phyloP scores from a whole-genome alignment of 2,113 vertebrate genomes.

The Galemys pyrenaicus region DNA sequence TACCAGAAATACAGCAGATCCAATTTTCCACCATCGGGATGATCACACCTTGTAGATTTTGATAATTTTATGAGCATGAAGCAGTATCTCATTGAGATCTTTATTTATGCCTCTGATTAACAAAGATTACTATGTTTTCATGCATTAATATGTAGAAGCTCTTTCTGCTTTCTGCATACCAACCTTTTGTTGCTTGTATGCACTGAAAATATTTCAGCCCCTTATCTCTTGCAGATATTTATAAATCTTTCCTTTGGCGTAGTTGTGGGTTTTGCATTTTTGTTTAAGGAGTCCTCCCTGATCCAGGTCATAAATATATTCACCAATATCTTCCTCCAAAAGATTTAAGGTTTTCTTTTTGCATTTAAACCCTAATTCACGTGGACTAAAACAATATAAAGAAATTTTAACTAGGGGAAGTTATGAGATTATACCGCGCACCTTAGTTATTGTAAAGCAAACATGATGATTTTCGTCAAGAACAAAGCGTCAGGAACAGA shows the following conservation, averaged over 20 bases:
- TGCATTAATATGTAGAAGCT: background rate
- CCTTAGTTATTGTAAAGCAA: background rate
- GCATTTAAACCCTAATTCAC: background rate
- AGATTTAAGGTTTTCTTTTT: slow-evolving; percentile 28
- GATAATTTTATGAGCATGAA: slow-evolving; percentile 20
- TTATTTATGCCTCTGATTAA: slow-evolving; percentile 29
- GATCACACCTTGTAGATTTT: background rate
- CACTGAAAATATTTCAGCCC: background rate
- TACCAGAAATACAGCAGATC: background rate
- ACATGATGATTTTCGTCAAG: background rate
- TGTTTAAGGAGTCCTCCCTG: background rate
- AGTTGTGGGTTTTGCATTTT: background rate
- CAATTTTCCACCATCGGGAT: background rate
- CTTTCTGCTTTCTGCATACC: background rate
- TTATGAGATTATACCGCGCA: background rate
- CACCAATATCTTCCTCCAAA: background rate
- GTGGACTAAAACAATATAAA: background rate
- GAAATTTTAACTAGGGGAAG: background rate
- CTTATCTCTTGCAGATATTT: slow-evolving; percentile 5
- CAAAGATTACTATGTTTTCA: background rate
- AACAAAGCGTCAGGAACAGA: background rate
- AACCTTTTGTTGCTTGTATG: background rate
- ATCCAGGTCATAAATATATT: background rate
- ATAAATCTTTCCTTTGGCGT: slow-evolving; percentile 15
- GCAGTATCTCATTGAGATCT: background rate